Evolutionary conservation across 1,140 invertebrate genomes (phyloP).

Genomic region (Gonioctena quinquepunctata): DNA sequence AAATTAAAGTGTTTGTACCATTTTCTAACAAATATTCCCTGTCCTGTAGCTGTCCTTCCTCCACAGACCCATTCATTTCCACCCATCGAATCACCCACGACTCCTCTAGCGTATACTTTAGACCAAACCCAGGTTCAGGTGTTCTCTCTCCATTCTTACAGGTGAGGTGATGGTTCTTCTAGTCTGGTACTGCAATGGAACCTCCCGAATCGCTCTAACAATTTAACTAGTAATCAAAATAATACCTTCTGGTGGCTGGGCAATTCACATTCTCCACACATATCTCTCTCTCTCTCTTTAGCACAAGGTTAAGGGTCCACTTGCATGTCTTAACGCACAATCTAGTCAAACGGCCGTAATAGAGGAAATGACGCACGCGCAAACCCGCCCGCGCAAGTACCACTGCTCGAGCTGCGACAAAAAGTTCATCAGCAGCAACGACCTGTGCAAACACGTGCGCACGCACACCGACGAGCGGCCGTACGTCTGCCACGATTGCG

Average conservation of each 20-base stretch:
- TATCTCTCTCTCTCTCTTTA: conserved; percentile 21
- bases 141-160: conserved; percentile 30
- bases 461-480: conserved; percentile 66
- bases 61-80: not conserved
- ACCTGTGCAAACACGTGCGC: conserved; percentile 60
- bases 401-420: conserved; percentile 60
- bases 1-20: too few relatives aligned
- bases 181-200: conserved; percentile 29
- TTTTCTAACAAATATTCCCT: too few relatives aligned
- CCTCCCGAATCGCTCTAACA: conserved; percentile 22
- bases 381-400: conserved; percentile 45
- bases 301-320: conserved; percentile 16
- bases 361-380: conserved; percentile 44
- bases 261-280: conserved; percentile 11
- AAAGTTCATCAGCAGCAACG: conserved; percentile 58
- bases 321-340: not conserved
- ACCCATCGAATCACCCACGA: not conserved
- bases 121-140: not conserved
- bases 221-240: conserved; percentile 26
- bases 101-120: not conserved
- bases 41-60: not conserved
- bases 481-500: conserved; percentile 74
- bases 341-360: too few relatives aligned
- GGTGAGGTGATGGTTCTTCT: conserved; percentile 39
- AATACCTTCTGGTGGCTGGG: conserved; percentile 37